Evolutionary conservation across 37 sponge, comb jelly and placozoan genomes (phyloP).

Genomic region (Hexactinellida sp.): DNA sequence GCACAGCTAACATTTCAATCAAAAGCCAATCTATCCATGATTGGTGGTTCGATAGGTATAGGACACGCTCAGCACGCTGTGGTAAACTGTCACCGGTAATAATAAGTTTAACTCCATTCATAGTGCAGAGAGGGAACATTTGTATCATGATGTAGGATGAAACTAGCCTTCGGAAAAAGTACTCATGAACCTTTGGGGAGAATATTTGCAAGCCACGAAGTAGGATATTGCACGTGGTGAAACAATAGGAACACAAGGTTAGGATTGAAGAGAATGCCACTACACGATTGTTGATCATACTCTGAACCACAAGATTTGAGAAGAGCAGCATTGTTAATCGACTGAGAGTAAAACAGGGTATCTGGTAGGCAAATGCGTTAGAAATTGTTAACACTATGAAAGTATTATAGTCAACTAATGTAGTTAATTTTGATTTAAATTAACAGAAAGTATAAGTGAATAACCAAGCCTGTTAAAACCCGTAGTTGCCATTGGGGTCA

Average conservation of each 20-base stretch:
- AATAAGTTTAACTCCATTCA: neutral
- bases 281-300: neutral
- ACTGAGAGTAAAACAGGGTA: neutral
- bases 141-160: neutral
- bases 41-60: neutral
- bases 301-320: neutral
- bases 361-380: neutral
- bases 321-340: neutral
- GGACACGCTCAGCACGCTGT: neutral
- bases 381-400: neutral
- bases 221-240: neutral
- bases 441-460: no score
- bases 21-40: constrained; percentile 10
- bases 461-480: no score
- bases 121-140: neutral
- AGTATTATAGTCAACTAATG: no score
- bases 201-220: neutral
- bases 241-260: neutral
- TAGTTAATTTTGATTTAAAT: no score
- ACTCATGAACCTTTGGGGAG: neutral
- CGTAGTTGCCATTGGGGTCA: no score
- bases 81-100: neutral
- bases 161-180: neutral
- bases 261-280: neutral
- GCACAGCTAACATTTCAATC: neutral